These are phyloP conservation scores for Cryptotermes secundus DNA, from an alignment of 1,140 invertebrate genomes.

Conservation along the genomic window DNA sequence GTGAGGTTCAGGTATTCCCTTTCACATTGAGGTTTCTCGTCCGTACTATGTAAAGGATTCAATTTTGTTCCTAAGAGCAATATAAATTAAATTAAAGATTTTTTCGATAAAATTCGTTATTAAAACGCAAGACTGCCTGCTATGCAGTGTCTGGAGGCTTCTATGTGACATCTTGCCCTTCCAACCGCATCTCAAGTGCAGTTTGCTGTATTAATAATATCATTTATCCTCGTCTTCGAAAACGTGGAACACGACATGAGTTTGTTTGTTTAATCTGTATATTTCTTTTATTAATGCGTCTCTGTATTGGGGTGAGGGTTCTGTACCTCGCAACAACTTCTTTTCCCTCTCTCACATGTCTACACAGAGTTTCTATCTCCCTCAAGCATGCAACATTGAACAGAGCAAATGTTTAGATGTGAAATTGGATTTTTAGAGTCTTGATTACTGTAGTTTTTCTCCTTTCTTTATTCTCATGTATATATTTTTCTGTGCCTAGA, in stretches of 20 bases:
- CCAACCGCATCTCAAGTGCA: background rate
- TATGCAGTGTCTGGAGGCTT: too few species aligned
- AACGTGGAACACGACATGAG: background rate
- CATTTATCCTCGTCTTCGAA: background rate
- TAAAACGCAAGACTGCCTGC: too few species aligned
- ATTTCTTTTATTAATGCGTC: background rate
- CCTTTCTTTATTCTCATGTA: background rate
- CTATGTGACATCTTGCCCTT: background rate
- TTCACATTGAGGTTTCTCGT: too few species aligned
- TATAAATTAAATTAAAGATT: too few species aligned
- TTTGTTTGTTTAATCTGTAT: background rate
- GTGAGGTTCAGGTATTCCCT: too few species aligned
- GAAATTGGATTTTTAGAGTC: slow-evolving; percentile 17
- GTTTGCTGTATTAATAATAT: background rate
- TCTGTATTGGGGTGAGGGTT: background rate
- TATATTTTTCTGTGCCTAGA: background rate
- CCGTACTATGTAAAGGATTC: too few species aligned
- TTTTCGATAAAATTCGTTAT: too few species aligned
- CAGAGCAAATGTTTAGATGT: slow-evolving; percentile 5
- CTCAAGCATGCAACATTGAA: background rate
- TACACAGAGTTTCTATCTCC: background rate
- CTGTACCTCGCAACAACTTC: background rate
- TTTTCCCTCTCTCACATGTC: background rate
- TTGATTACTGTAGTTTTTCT: slow-evolving; percentile 4
- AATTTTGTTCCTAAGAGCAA: too few species aligned